A percentile compares a stretch with the other conserved stretches of the same genome.
Conservation (phyloP, 2,113 vertebrate genomes). For the Cygnus buccinator region DNA sequence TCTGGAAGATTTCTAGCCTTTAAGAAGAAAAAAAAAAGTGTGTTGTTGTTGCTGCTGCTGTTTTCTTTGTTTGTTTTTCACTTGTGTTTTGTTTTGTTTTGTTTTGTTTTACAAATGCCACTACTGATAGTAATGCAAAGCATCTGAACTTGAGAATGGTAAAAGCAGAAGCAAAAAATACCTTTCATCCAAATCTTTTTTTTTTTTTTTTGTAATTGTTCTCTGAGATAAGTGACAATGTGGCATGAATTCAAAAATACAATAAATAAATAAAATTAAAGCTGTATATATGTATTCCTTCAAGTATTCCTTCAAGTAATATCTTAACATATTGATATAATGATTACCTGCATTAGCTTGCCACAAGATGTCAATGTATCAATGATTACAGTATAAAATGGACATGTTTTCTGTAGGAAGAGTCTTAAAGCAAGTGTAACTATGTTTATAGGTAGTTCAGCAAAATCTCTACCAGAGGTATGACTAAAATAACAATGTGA, state of each 20-base stretch:
- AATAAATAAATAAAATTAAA: not conserved
- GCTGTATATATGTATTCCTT: not conserved
- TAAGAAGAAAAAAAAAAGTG: not conserved
- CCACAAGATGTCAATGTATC: constrained; percentile 34
- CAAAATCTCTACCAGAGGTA: not conserved
- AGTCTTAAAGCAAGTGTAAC: not conserved
- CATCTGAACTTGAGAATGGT: not conserved
- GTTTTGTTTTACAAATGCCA: not conserved
- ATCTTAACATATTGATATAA: not conserved
- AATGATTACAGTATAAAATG: not conserved
- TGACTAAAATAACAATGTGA: not conserved
- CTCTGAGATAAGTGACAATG: not conserved
- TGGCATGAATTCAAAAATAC: not conserved
- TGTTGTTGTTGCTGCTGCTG: not conserved
- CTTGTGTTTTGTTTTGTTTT: not conserved
- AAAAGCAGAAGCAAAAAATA: not conserved
- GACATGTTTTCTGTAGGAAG: not conserved
- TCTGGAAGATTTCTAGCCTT: not conserved
- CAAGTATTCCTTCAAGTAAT: not conserved
- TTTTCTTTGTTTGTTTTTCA: not conserved
- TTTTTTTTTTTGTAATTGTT: not conserved
- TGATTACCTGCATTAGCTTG: not conserved
- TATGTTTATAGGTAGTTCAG: not conserved
- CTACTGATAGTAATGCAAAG: not conserved
- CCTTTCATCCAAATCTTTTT: not conserved